phyloP scores from a whole-genome alignment of 2,113 vertebrate genomes.

The Pelvicachromis taeniatus region DNA sequence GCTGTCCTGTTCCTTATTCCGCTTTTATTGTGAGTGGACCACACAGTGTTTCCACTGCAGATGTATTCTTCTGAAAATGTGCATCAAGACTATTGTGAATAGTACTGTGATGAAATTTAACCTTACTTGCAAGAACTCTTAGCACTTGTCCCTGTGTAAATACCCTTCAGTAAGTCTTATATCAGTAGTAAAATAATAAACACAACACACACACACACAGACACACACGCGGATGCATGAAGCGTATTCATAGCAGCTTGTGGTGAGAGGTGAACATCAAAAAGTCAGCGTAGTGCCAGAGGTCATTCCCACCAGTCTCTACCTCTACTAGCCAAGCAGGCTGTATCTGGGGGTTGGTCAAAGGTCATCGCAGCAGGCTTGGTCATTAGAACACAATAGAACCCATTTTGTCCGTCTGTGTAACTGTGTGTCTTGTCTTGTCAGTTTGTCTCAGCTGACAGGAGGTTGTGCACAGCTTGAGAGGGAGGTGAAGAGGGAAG shows the following conservation, averaged over 20 bases:
- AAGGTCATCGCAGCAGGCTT: slow-evolving; percentile 43
- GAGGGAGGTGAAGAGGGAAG: slow-evolving; percentile 9
- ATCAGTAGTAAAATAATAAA: background rate
- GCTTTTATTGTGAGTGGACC: background rate
- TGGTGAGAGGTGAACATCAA: slow-evolving; percentile 31
- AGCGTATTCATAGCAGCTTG: slow-evolving; percentile 1
- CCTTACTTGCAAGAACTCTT: background rate
- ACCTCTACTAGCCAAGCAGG: slow-evolving; percentile 22
- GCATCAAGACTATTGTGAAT: background rate
- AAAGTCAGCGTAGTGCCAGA: slow-evolving; percentile 9
- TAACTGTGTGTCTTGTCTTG: slow-evolving; percentile 27
- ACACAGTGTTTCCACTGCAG: background rate
- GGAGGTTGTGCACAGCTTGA: background rate
- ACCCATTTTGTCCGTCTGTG: slow-evolving; percentile 7
- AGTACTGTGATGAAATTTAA: background rate
- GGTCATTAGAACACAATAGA: slow-evolving; percentile 44
- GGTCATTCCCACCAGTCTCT: slow-evolving; percentile 52
- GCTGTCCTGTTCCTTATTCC: background rate
- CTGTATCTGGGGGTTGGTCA: slow-evolving; percentile 28
- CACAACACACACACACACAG: background rate
- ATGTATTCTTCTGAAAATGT: too few species aligned
- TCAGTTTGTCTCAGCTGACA: slow-evolving; percentile 28
- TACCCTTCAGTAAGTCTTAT: background rate
- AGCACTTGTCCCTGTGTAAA: background rate
- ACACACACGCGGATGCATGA: background rate